Base-by-base conservation (phyloP, 2,797 vertebrate species). In the Antennarius maculatus region DNA sequence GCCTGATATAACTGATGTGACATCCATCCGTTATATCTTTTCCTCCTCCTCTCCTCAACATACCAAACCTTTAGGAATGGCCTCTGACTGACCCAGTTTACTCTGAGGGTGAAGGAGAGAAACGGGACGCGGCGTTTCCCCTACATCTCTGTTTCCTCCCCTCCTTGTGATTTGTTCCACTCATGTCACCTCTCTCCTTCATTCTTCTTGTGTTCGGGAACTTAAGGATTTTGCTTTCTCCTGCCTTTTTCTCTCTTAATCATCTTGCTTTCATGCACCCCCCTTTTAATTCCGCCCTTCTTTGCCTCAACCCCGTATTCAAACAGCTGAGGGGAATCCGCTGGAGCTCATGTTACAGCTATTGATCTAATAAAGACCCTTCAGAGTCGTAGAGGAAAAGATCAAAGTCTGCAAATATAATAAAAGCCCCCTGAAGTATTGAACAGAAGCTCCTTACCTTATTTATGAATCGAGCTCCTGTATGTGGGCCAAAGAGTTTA, bases 341-440 rank as follows among this genome's bases (percentile, higher is more conserved):
- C 73, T 45, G 59, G 42, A 71, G 76, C 66, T 81, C 79, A 65
- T 57, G 69, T 67, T 82, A 67, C 75, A 76, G 74, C 71, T 80
- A 66, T 86, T 86, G 68, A 81, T 85, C 73, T 61, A 77, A 82
- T 84, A 78, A 83, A 83, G 63, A 80, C 69, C 74, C 65, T 54
- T 71, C 65, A 71, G 66, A 76, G 69, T 55, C 9, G 10, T 37
- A 46, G 61, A 50, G 63, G 71, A 70, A 39, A 86, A 83, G 80
- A 87, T 86, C 83, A 86, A 88, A 85, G 84, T 83, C 67, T 5
- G 27, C 58, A 83, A 82, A 84, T 80, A 73, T 69, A 68, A 77
- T 69, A 84, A 86, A 81, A 80, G 59, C 49, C 63, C 84, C 71
- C 2, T 0, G 27, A 71, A 54, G 67, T 71, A 63, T 74, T 72